Base-by-base conservation (phyloP, 2,113 vertebrate species). In the Callaeas wilsoni region DNA sequence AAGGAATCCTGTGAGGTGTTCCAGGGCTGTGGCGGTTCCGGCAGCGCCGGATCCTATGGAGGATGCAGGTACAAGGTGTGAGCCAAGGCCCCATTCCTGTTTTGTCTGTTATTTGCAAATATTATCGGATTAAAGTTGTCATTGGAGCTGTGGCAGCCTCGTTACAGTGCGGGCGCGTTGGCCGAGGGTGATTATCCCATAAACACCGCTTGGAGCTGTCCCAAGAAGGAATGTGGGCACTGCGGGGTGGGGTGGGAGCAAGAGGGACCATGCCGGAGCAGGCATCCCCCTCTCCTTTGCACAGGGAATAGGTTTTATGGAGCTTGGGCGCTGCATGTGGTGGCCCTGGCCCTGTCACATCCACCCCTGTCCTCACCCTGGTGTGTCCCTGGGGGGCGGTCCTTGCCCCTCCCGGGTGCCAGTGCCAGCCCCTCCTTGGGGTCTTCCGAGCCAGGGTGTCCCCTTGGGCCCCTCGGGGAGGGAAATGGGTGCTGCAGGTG, bases 61-160 rank as follows among this genome's bases (percentile, higher is more conserved):
- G 77, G 70, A 10, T 2, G 6, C 41, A 25, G 73, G 60, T 22
- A 9, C 52, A 8, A 23, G 64, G 13, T 59, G 33, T 25, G 44
- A 37, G 21, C 59, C 5, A 6, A 37, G 74, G 47, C 84, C 35
- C 29, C 1, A 1, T 41, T 69, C 42, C 85, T 46, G 22, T 68
- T 91, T 41, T 63, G 32, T 87, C 90, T 92, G 79, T 92, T 80
- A 11, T 71, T 95, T 84, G 69, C 69, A 70, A 89, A 64, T 55
- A 5, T 79, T 44, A 22, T 52, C 14, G 19, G 75, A 82, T 65
- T 90, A 73, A 84, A 89, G 6, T 83, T 76, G 90, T 94, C 64
- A 39, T 56, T 84, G 37, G 81, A 83, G 87, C 82, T 74, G 69
- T 52, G 90, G 90, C 57, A 90, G 92, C 83, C 80, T 85, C 49